These are phyloP conservation scores for Drosophila punjabiensis DNA, from an alignment of 1,140 invertebrate genomes.

Conservation along the genomic window DNA sequence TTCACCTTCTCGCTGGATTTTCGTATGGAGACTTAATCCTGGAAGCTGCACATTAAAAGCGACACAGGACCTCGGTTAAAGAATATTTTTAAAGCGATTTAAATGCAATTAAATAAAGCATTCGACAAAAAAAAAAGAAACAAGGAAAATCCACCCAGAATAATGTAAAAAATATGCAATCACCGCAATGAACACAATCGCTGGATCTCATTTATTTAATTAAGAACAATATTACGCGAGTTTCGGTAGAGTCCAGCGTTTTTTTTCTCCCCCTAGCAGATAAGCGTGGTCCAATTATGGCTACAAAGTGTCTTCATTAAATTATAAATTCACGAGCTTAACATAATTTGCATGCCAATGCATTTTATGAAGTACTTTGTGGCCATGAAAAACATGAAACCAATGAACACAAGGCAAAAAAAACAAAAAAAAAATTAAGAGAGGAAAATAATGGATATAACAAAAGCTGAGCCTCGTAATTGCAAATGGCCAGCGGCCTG, in stretches of 20 bases:
- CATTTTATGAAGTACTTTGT: slow-evolving; percentile 79
- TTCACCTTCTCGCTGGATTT: slow-evolving; percentile 15
- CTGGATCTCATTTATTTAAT: slow-evolving; percentile 81
- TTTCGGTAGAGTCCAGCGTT: slow-evolving; percentile 17
- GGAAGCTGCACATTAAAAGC: slow-evolving; percentile 12
- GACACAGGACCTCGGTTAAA: slow-evolving; percentile 10
- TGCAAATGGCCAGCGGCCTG: slow-evolving; percentile 71
- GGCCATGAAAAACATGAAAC: slow-evolving; percentile 60
- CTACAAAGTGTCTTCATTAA: slow-evolving; percentile 83
- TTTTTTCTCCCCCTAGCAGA: background rate
- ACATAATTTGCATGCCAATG: slow-evolving; percentile 82
- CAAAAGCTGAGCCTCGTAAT: slow-evolving; percentile 53
- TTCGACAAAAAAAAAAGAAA: slow-evolving; percentile 15
- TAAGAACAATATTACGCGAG: slow-evolving; percentile 77
- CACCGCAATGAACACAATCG: slow-evolving; percentile 61
- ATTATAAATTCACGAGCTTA: slow-evolving; percentile 83
- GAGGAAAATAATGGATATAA: slow-evolving; percentile 31
- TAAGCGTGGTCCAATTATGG: slow-evolving; percentile 71
- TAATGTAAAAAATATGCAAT: slow-evolving; percentile 59
- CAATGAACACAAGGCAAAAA: slow-evolving; percentile 34
- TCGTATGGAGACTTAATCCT: slow-evolving; percentile 23
- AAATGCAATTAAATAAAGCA: slow-evolving; percentile 56
- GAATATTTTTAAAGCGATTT: slow-evolving; percentile 54
- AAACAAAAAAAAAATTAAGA: slow-evolving; percentile 11
- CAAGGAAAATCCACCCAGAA: slow-evolving; percentile 8